Evolutionary conservation across 2,797 vertebrate species (phyloP).

Genomic region (Hapalemur alaotrensis): DNA sequence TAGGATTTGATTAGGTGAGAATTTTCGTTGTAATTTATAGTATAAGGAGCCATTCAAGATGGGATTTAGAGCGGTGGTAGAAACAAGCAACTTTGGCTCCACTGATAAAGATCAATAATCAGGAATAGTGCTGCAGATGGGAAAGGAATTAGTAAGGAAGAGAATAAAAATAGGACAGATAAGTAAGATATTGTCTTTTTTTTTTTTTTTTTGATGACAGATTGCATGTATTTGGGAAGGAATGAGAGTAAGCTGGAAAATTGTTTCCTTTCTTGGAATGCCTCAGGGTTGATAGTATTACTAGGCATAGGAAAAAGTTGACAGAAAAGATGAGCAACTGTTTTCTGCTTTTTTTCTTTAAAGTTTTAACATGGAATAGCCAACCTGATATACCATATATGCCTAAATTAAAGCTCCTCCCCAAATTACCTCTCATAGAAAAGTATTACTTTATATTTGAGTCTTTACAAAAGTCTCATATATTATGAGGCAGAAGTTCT

Average conservation of each 20-base stretch:
- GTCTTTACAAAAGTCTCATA: neutral
- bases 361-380: neutral
- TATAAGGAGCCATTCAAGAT: neutral
- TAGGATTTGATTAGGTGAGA: neutral
- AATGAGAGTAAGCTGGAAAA: slow-evolving; percentile 14
- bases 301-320: slow-evolving; percentile 21
- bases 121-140: neutral
- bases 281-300: neutral
- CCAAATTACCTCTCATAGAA: neutral
- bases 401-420: neutral
- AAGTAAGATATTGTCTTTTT: neutral
- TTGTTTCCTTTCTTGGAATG: slow-evolving; percentile 41
- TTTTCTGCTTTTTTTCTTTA: slow-evolving; percentile 6
- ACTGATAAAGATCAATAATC: neutral
- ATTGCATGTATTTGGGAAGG: neutral
- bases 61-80: neutral
- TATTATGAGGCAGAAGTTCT: slow-evolving; percentile 28
- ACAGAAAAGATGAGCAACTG: slow-evolving; percentile 19
- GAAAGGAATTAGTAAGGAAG: neutral
- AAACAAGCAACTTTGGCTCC: neutral
- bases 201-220: neutral
- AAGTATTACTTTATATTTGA: slow-evolving; percentile 27
- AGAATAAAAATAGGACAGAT: neutral
- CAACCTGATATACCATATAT: neutral
- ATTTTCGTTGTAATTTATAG: slow-evolving; percentile 34